A percentile compares a stretch with the other conserved stretches of the same genome.
Conservation (phyloP, 2,797 vertebrate species). For the Urocyon cinereoargenteus region DNA sequence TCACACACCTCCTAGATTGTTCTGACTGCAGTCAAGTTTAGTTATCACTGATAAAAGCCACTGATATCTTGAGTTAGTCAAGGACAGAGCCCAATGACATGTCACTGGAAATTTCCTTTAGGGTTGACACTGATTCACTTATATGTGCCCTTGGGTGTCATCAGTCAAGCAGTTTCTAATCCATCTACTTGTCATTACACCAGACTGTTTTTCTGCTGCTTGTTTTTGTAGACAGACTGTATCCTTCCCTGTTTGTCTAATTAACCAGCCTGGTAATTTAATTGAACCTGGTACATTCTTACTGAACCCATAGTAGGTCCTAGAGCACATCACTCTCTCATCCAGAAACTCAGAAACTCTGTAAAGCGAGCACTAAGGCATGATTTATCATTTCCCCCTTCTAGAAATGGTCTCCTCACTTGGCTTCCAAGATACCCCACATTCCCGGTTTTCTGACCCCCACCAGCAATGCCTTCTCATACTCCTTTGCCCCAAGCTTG, state of each 20-base stretch:
- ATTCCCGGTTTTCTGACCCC: not conserved
- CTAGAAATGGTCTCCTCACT: not conserved
- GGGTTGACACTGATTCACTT: not conserved
- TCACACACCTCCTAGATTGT: not conserved
- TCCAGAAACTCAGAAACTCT: not conserved
- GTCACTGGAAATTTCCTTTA: not conserved
- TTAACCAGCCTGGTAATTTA: not conserved
- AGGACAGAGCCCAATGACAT: not conserved
- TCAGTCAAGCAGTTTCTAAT: not conserved
- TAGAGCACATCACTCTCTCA: not conserved
- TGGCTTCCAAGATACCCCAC: not conserved
- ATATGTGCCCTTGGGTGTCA: not conserved
- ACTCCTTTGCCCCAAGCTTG: not conserved
- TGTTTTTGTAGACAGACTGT: not conserved
- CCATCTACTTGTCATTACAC: conserved; percentile 27
- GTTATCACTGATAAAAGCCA: not conserved
- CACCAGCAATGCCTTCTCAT: not conserved
- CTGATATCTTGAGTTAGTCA: not conserved
- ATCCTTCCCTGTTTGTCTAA: not conserved
- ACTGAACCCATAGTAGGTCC: not conserved
- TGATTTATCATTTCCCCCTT: not conserved
- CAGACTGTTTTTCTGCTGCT: not conserved
- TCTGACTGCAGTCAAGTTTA: not conserved
- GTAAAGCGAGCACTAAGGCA: not conserved
- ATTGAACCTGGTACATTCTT: not conserved